Percentiles rank a stretch among this genome's conserved stretches.
phyloP scores from a whole-genome alignment of 2,888 invertebrate genomes.

The Oligia latruncula region DNA sequence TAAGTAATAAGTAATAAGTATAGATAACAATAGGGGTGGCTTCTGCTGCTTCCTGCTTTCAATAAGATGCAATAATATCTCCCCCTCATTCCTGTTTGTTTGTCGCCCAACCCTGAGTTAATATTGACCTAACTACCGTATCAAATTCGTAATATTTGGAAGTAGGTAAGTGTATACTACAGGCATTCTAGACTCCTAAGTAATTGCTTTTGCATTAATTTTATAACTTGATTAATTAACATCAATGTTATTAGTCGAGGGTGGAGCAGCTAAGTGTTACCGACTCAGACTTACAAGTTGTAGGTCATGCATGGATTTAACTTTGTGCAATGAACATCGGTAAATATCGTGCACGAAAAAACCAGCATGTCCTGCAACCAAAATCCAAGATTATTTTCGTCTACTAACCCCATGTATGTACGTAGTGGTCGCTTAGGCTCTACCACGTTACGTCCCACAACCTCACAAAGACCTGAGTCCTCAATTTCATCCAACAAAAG shows the following conservation, averaged over 20 bases:
- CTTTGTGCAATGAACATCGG: no score
- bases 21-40: constrained; percentile 6
- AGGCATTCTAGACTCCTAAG: background rate
- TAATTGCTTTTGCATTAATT: constrained; percentile 43
- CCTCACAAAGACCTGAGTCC: background rate
- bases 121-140: constrained; percentile 38
- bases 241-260: no score
- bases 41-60: background rate
- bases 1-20: no score
- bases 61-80: constrained; percentile 39
- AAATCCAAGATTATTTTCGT: background rate
- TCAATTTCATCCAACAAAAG: background rate
- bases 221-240: constrained; percentile 15
- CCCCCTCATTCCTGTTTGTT: constrained; percentile 35
- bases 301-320: no score
- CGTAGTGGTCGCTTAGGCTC: no score
- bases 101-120: constrained; percentile 46
- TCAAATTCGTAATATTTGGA: constrained; percentile 38
- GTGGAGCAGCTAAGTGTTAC: no score
- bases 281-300: no score
- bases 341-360: background rate
- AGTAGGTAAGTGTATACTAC: constrained; percentile 18
- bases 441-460: background rate
- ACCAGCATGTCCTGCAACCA: background rate
- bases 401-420: no score